A percentile compares a stretch with the other conserved stretches of the same genome.
These are phyloP conservation scores for Ochlodes sylvanus DNA, from an alignment of 2,888 invertebrate genomes.

Conservation along the genomic window DNA sequence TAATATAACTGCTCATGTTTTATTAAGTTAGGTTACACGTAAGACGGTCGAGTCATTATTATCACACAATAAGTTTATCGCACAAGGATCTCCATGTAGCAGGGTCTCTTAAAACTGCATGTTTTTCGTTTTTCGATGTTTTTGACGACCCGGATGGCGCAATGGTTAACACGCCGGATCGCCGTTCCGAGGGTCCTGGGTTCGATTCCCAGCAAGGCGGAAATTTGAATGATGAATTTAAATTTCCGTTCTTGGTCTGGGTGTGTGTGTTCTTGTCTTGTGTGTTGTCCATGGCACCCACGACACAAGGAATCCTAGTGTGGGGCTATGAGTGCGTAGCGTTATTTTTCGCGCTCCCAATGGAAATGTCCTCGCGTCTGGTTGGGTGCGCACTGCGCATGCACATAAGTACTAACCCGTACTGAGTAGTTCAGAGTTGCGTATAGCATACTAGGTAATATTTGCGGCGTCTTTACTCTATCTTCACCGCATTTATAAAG, in stretches of 20 bases:
- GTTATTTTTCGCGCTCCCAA: conserved; percentile 66
- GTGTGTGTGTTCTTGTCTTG: no score
- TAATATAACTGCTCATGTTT: background rate
- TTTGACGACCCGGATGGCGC: no score
- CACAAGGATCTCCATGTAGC: conserved; percentile 65
- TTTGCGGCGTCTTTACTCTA: background rate
- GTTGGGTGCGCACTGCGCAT: conserved; percentile 71
- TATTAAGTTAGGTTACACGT: background rate
- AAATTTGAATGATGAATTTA: no score
- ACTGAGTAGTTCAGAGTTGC: background rate
- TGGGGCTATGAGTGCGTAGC: no score
- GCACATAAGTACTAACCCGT: conserved; percentile 48
- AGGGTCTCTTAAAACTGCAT: conserved; percentile 75
- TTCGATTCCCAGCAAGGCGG: no score
- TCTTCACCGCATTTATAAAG: no score
- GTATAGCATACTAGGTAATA: background rate
- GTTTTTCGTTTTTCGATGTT: no score
- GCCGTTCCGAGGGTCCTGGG: no score
- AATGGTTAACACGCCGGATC: no score
- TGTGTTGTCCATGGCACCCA: no score
- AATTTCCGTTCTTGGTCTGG: no score
- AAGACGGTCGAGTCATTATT: conserved; percentile 53
- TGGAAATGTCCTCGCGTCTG: conserved; percentile 75
- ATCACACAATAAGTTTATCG: conserved; percentile 77
- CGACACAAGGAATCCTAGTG: no score